Conservation (phyloP, 2,888 invertebrate species). For the Thereva unica region DNA sequence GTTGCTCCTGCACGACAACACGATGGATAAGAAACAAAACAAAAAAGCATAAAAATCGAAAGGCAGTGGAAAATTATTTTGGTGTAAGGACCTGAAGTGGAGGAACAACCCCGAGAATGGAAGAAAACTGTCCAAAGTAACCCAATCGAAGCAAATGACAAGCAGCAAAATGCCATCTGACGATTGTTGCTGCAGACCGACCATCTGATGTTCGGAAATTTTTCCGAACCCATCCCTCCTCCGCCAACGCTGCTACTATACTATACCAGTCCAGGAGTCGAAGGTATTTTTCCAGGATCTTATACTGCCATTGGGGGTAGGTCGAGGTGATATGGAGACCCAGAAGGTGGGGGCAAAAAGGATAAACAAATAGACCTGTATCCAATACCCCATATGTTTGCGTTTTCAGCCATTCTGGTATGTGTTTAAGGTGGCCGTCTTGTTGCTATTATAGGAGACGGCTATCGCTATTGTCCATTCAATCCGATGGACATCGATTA, state of each 20-base stretch:
- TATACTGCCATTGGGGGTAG: too few relatives aligned
- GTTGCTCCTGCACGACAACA: too few relatives aligned
- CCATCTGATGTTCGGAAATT: conserved; percentile 36
- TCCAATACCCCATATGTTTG: conserved; percentile 23
- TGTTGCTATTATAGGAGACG: not conserved
- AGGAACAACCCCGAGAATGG: conserved; percentile 18
- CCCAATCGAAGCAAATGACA: conserved; percentile 38
- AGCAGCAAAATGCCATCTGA: conserved; percentile 8
- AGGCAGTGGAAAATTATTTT: too few relatives aligned
- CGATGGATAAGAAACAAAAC: too few relatives aligned
- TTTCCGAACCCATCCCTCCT: not conserved
- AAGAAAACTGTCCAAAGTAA: conserved; percentile 29
- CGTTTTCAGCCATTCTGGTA: conserved; percentile 1
- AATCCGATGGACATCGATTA: conserved; percentile 34
- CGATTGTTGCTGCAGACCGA: conserved; percentile 34
- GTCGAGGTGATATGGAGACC: not conserved
- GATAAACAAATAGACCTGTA: conserved; percentile 31
- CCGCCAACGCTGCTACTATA: not conserved
- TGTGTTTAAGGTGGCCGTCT: conserved; percentile 1
- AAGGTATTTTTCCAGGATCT: too few relatives aligned
- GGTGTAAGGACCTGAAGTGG: conserved; percentile 1
- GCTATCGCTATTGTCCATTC: conserved; percentile 4
- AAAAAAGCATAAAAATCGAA: too few relatives aligned
- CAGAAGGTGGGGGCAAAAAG: not conserved
- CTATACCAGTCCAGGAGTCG: not conserved